Conservation (phyloP, 2,113 vertebrate genomes). For the Chaenocephalus aceratus region DNA sequence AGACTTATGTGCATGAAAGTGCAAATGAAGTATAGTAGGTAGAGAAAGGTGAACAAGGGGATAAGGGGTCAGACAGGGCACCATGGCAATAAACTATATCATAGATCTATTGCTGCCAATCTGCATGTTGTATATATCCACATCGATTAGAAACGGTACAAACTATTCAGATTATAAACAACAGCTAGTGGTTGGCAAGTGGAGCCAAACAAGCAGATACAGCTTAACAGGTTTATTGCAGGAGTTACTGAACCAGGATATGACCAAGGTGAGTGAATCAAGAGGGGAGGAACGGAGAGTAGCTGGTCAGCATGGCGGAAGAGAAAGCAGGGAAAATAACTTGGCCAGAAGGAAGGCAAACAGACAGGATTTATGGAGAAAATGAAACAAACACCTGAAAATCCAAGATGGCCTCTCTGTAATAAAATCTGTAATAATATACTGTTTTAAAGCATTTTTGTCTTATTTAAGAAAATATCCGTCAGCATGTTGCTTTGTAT, state of each 20-base stretch:
- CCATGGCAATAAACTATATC: slow-evolving; percentile 7
- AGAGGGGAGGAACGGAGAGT: background rate
- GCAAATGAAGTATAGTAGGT: slow-evolving; percentile 52
- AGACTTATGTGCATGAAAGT: slow-evolving; percentile 80
- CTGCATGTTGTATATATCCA: slow-evolving; percentile 5
- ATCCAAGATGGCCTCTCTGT: too few relatives aligned
- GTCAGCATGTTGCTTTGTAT: background rate
- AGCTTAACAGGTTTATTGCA: background rate
- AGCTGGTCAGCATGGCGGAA: background rate
- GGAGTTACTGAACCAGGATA: background rate
- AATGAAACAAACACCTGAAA: background rate
- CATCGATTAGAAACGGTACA: slow-evolving; percentile 1
- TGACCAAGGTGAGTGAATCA: background rate
- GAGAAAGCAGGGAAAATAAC: background rate
- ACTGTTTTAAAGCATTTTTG: too few relatives aligned
- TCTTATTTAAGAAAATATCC: too few relatives aligned
- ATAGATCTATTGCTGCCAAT: background rate
- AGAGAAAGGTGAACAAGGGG: slow-evolving; percentile 30
- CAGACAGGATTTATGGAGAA: background rate
- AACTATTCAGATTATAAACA: background rate
- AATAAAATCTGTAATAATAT: too few relatives aligned
- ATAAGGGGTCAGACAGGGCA: slow-evolving; percentile 26
- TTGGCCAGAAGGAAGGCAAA: background rate
- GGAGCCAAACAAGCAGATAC: background rate
- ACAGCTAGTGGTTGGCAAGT: background rate